These are phyloP conservation scores for Terebella lapidaria DNA, from an alignment of 2,888 invertebrate genomes.

Conservation along the genomic window DNA sequence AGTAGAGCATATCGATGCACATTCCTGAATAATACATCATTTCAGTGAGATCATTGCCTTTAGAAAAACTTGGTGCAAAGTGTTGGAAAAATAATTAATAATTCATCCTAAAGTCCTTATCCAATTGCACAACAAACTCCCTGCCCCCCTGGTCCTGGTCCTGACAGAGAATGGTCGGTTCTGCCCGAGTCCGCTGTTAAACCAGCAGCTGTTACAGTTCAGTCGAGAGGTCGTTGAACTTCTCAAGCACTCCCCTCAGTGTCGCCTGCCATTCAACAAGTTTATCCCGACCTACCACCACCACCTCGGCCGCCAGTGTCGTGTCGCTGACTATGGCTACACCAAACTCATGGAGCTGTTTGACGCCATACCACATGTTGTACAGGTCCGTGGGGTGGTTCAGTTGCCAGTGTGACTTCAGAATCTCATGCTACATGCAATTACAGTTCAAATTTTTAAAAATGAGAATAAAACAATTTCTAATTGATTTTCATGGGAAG, in stretches of 20 bases:
- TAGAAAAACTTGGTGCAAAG: too few species aligned
- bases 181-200: slow-evolving; percentile 29
- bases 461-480: too few species aligned
- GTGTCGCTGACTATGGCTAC: slow-evolving; percentile 89
- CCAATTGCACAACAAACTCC: too few species aligned
- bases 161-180: slow-evolving; percentile 25
- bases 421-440: too few species aligned
- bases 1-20: too few species aligned
- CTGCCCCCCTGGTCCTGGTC: too few species aligned
- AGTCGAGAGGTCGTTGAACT: slow-evolving; percentile 85
- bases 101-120: too few species aligned
- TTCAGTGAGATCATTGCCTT: too few species aligned
- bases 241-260: slow-evolving; percentile 76
- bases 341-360: slow-evolving; percentile 85
- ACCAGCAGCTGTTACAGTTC: slow-evolving; percentile 70
- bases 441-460: too few species aligned
- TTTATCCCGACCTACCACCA: slow-evolving; percentile 94
- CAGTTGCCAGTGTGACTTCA: not conserved
- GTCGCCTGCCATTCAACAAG: slow-evolving; percentile 81
- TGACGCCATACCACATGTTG: slow-evolving; percentile 71
- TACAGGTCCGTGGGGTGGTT: slow-evolving; percentile 61
- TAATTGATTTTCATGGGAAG: too few species aligned
- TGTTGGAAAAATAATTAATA: too few species aligned
- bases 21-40: too few species aligned
- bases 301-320: slow-evolving; percentile 86